phyloP scores from a whole-genome alignment of 2,113 vertebrate genomes.

The Lepus timidus region DNA sequence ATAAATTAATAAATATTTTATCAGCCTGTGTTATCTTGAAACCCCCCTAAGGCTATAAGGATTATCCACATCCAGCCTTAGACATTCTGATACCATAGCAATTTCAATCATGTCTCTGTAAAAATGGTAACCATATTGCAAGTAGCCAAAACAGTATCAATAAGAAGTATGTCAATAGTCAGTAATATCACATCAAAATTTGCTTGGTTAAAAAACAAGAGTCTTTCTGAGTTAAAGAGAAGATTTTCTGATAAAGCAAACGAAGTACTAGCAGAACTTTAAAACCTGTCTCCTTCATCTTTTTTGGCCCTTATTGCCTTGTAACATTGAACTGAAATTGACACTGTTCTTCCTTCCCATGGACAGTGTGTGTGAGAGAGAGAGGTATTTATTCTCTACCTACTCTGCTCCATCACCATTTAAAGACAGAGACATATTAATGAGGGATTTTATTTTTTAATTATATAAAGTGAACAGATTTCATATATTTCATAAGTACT shows the following conservation, averaged over 20 bases:
- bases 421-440: background rate
- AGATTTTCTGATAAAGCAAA: background rate
- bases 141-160: background rate
- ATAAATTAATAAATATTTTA: background rate
- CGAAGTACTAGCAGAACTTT: background rate
- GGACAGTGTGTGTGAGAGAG: background rate
- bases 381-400: background rate
- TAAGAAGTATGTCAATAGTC: background rate
- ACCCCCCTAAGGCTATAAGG: background rate
- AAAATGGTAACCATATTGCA: background rate
- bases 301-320: background rate
- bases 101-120: background rate
- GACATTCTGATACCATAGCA: background rate
- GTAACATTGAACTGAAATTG: slow-evolving; percentile 3
- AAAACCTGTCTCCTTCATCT: background rate
- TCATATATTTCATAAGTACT: too few species aligned
- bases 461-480: too few species aligned
- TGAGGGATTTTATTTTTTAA: background rate
- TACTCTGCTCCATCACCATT: background rate
- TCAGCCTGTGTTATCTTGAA: background rate
- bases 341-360: background rate
- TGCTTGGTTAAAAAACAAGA: background rate
- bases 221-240: background rate
- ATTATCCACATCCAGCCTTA: background rate
- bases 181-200: background rate